Evolutionary conservation across 2,797 vertebrate genomes (phyloP).

Genomic region (Nothura maculosa): DNA sequence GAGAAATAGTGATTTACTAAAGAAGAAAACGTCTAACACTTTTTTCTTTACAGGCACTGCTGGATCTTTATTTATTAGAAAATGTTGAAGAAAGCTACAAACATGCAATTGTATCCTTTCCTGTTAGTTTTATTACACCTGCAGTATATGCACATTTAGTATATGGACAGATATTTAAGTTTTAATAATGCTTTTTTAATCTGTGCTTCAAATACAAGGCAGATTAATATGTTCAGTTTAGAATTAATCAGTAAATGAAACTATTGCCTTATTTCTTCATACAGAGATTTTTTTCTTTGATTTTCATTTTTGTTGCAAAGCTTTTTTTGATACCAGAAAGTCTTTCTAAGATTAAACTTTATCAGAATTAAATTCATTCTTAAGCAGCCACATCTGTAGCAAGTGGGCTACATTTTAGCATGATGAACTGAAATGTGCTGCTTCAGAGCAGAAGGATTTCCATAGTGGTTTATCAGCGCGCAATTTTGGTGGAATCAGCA

Average conservation of each 20-base stretch:
- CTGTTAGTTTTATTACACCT: not conserved
- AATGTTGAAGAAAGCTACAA: slow-evolving; percentile 89
- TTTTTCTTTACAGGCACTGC: slow-evolving; percentile 87
- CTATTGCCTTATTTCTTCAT: not conserved
- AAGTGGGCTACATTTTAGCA: not conserved
- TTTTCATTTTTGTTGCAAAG: not conserved
- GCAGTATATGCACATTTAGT: not conserved
- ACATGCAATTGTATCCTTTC: slow-evolving; percentile 95
- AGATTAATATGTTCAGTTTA: not conserved
- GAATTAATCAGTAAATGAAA: not conserved
- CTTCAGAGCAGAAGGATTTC: not conserved
- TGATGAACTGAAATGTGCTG: rapidly evolving
- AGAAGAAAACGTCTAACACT: not conserved
- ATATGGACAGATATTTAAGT: not conserved
- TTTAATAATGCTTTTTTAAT: not conserved
- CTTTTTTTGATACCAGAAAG: not conserved
- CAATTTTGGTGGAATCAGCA: not conserved
- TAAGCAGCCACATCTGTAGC: rapidly evolving
- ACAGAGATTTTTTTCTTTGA: not conserved
- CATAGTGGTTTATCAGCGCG: too few relatives aligned
- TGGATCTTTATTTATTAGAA: slow-evolving; percentile 94
- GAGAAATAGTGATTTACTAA: not conserved
- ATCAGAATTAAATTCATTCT: not conserved
- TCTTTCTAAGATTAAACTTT: not conserved
- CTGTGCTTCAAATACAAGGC: not conserved